A percentile compares a stretch with the other conserved stretches of the same genome.
Conservation (phyloP, 2,797 vertebrate genomes). For the Gouania willdenowi region DNA sequence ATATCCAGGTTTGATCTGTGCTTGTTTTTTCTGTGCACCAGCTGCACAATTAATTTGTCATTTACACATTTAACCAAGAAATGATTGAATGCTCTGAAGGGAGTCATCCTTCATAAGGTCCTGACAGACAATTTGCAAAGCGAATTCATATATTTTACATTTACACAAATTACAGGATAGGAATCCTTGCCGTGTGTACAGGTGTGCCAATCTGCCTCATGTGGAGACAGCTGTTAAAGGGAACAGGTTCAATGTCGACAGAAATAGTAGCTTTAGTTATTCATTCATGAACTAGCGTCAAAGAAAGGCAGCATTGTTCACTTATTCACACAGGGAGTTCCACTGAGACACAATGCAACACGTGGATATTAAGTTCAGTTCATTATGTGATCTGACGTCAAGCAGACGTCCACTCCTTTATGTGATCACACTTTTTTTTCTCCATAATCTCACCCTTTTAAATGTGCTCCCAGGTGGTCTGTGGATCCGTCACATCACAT, state of each 20-base stretch:
- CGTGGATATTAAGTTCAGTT: too few species aligned
- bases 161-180: constrained; percentile 1
- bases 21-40: constrained; percentile 8
- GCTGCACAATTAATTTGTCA: constrained; percentile 11
- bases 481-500: constrained; percentile 32
- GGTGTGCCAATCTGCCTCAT: not conserved
- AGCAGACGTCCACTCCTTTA: too few species aligned
- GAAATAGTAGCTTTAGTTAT: constrained; percentile 14
- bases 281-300: constrained; percentile 28
- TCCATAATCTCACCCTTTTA: not conserved
- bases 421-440: not conserved
- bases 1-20: too few species aligned
- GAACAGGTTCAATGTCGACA: constrained; percentile 9
- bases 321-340: constrained; percentile 43
- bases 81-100: constrained; percentile 14
- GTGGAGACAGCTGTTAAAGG: constrained; percentile 1
- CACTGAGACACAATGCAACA: too few species aligned
- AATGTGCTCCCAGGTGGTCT: constrained; percentile 23
- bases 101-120: constrained; percentile 1
- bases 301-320: constrained; percentile 29
- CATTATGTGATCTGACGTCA: too few species aligned
- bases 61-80: constrained; percentile 19
- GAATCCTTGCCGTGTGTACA: not conserved
- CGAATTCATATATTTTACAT: not conserved
- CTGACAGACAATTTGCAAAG: not conserved